Conservation (phyloP, 2,888 invertebrate species). For the Melieria omissa region DNA sequence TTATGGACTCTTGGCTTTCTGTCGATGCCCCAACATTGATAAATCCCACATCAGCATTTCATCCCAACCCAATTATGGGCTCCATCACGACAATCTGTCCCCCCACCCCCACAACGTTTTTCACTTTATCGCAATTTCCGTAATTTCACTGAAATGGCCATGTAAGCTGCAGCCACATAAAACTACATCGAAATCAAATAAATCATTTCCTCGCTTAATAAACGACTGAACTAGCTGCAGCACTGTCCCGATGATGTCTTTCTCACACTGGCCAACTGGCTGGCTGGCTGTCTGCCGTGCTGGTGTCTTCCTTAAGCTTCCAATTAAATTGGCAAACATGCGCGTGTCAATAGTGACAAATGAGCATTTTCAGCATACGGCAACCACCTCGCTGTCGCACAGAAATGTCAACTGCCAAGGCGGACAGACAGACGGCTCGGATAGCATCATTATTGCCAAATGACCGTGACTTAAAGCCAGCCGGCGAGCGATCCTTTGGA, state of each 20-base stretch:
- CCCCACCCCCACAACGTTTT: too few relatives aligned
- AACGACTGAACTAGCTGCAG: neutral
- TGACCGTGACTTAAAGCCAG: slow-evolving; percentile 20
- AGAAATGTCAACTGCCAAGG: neutral
- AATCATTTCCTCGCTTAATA: slow-evolving; percentile 3
- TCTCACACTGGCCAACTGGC: slow-evolving; percentile 20
- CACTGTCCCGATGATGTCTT: neutral
- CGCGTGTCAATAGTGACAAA: slow-evolving; percentile 29
- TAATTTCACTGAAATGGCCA: too few relatives aligned
- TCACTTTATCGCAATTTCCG: too few relatives aligned
- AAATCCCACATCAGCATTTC: too few relatives aligned
- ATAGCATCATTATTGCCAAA: slow-evolving; percentile 3
- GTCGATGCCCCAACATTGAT: too few relatives aligned
- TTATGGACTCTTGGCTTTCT: too few relatives aligned
- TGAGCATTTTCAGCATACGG: slow-evolving; percentile 8
- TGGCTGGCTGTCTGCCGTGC: neutral
- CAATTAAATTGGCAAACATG: slow-evolving; percentile 25
- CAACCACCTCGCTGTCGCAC: neutral
- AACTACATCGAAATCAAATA: neutral
- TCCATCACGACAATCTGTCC: too few relatives aligned
- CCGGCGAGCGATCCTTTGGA: too few relatives aligned
- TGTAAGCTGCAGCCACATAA: too few relatives aligned
- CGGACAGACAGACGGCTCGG: neutral
- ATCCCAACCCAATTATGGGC: too few relatives aligned
- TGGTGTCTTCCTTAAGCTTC: slow-evolving; percentile 16